Evolutionary conservation across 2,888 invertebrate genomes (phyloP).

Genomic region (Phyllotreta cruciferae): DNA sequence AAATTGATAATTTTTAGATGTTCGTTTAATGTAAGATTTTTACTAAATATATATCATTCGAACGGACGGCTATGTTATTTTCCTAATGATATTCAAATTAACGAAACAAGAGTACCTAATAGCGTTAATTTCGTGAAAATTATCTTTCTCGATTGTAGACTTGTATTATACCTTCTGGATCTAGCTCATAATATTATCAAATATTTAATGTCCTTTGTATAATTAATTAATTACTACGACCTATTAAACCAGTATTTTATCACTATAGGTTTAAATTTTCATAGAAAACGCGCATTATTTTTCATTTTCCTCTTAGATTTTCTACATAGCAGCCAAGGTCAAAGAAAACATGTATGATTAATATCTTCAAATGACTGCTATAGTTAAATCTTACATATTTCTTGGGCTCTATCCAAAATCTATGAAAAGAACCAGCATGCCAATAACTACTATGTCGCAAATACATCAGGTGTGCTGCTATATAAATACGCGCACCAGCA

Average conservation of each 20-base stretch:
- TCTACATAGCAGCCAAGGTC: constrained; percentile 4
- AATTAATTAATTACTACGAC: neutral
- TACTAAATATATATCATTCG: constrained; percentile 32
- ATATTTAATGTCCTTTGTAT: too few relatives aligned
- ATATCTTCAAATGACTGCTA: constrained; percentile 5
- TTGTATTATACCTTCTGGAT: neutral
- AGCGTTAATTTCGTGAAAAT: neutral
- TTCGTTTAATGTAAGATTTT: constrained; percentile 30
- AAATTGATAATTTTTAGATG: constrained; percentile 39
- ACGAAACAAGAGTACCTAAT: constrained; percentile 9
- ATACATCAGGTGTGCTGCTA: constrained; percentile 11
- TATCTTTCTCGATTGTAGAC: constrained; percentile 5
- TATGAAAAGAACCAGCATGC: constrained; percentile 22
- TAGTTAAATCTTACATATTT: constrained; percentile 20
- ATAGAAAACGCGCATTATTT: neutral
- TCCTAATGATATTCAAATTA: constrained; percentile 22
- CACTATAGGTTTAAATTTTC: neutral
- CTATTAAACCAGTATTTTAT: neutral
- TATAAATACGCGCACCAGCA: neutral
- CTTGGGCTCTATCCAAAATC: constrained; percentile 27
- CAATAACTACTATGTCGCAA: constrained; percentile 16
- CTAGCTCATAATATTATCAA: neutral
- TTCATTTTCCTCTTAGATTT: too few relatives aligned
- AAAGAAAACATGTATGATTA: constrained; percentile 21
- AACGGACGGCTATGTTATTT: constrained; percentile 21